Percentiles rank a stretch among this genome's conserved stretches.
phyloP scores from a whole-genome alignment of 2,797 vertebrate genomes.

The Tarsius wallacei region DNA sequence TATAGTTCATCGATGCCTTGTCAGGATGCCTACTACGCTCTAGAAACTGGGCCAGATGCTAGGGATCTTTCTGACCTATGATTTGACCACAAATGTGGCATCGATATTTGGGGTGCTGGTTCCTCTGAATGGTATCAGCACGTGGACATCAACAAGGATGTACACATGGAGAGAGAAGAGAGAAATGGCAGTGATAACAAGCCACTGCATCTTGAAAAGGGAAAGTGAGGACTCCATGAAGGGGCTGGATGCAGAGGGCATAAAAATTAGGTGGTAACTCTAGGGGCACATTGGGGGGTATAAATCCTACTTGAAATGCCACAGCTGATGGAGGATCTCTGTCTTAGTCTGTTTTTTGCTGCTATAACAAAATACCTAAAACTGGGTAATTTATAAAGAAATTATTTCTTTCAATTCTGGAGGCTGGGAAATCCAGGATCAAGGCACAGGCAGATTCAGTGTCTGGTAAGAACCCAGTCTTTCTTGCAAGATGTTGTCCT shows the following conservation, averaged over 20 bases:
- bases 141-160: background rate
- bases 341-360: background rate
- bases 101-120: background rate
- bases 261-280: background rate
- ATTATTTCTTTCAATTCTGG: too few relatives aligned
- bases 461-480: background rate
- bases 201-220: background rate
- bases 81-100: background rate
- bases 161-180: background rate
- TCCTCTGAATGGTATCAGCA: background rate
- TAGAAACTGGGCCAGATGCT: background rate
- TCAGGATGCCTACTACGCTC: background rate
- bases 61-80: background rate
- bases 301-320: background rate
- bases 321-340: background rate
- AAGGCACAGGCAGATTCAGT: too few relatives aligned
- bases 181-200: background rate
- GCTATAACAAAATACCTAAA: background rate
- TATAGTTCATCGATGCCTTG: background rate
- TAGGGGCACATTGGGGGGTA: background rate
- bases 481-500: background rate
- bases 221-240: constrained; percentile 9
- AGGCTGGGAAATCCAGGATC: too few relatives aligned
- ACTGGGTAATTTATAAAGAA: too few relatives aligned
- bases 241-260: background rate